Percentiles rank a stretch among this genome's conserved stretches.
Conservation (phyloP, 2,888 invertebrate genomes). For the Orchesellides sinensis region DNA sequence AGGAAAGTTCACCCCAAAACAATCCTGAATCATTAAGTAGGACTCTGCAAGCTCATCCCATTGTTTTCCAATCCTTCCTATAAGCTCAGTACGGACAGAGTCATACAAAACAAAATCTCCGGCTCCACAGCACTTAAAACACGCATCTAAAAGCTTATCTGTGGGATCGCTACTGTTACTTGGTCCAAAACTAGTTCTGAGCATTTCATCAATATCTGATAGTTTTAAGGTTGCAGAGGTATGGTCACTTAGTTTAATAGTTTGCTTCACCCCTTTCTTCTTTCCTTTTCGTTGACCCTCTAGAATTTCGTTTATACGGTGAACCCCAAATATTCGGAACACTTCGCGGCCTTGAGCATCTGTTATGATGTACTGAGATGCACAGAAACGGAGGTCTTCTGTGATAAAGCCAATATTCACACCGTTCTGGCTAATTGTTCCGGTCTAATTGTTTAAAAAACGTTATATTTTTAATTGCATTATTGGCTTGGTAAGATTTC, state of each 20-base stretch:
- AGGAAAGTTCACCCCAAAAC: conserved; percentile 66
- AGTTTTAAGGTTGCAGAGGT: conserved; percentile 22
- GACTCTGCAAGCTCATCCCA: conserved; percentile 58
- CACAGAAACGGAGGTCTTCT: conserved; percentile 66
- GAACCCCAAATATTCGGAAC: conserved; percentile 63
- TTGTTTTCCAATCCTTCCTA: conserved; percentile 55
- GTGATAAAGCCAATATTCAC: conserved; percentile 66
- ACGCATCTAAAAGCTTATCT: conserved; percentile 45
- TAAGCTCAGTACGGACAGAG: conserved; percentile 39
- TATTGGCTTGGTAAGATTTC: no score
- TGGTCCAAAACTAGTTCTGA: conserved; percentile 33
- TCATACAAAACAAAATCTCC: conserved; percentile 67
- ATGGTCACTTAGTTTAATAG: conserved; percentile 47
- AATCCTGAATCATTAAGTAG: conserved; percentile 41
- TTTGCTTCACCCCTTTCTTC: conserved; percentile 14
- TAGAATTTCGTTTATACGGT: conserved; percentile 53
- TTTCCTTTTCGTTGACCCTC: conserved; percentile 33
- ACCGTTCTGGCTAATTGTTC: conserved; percentile 65
- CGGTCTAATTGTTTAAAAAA: conserved; percentile 35
- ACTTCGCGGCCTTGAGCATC: conserved; percentile 68
- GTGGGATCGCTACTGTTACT: conserved; percentile 30
- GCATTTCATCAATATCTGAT: conserved; percentile 47
- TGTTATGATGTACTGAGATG: conserved; percentile 65
- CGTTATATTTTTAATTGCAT: background rate
- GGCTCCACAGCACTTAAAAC: conserved; percentile 63